phyloP scores from a whole-genome alignment of 2,113 vertebrate species.

The Grammatotria lemairii region DNA sequence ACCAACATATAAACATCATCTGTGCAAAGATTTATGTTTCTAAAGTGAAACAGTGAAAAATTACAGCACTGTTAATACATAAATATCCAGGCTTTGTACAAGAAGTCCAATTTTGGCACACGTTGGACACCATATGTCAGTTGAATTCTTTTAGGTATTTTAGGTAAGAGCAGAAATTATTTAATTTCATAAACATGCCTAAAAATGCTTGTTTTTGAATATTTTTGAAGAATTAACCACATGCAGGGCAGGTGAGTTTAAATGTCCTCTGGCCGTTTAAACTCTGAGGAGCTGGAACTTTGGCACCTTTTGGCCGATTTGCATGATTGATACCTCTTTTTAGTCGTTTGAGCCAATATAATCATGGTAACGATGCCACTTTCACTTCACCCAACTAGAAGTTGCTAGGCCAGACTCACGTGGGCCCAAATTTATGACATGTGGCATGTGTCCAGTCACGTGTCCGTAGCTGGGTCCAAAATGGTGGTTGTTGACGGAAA shows the following conservation, averaged over 20 bases:
- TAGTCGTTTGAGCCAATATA: rapidly evolving
- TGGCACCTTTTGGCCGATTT: rapidly evolving
- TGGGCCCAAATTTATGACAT: background rate
- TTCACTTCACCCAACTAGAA: background rate
- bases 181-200: background rate
- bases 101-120: background rate
- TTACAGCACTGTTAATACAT: background rate
- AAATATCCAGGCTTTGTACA: background rate
- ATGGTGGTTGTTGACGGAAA: rapidly evolving
- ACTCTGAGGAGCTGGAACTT: background rate
- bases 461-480: background rate
- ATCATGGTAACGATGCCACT: background rate
- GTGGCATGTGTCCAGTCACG: background rate
- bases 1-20: background rate
- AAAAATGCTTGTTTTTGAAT: background rate
- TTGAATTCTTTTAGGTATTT: background rate
- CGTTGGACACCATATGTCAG: rapidly evolving
- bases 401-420: background rate
- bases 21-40: background rate
- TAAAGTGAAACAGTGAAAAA: background rate
- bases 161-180: background rate
- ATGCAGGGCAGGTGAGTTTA: background rate
- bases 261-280: background rate
- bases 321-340: background rate
- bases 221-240: background rate